Evolutionary conservation across 2,888 invertebrate genomes (phyloP).

Genomic region (Azorinus chamasolen): DNA sequence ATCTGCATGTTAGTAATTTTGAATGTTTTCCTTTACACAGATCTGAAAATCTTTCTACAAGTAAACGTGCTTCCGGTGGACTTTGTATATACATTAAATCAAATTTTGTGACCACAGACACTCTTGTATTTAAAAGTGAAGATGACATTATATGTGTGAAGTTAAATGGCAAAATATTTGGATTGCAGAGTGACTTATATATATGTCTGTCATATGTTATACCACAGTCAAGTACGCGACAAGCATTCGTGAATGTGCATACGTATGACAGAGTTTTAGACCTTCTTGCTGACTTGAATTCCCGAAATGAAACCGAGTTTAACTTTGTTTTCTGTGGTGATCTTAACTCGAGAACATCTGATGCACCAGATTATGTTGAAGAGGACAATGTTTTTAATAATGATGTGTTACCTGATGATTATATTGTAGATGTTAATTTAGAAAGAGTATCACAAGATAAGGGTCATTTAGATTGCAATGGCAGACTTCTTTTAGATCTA

Average conservation of each 20-base stretch:
- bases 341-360: neutral
- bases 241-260: neutral
- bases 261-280: slow-evolving; percentile 5
- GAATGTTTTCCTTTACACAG: slow-evolving; percentile 18
- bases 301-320: neutral
- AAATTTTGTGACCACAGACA: slow-evolving; percentile 1
- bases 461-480: slow-evolving; percentile 15
- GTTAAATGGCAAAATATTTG: neutral
- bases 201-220: slow-evolving; percentile 13
- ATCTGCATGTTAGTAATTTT: slow-evolving; percentile 19
- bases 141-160: slow-evolving; percentile 7
- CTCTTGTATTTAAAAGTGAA: slow-evolving; percentile 7
- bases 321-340: slow-evolving; percentile 7
- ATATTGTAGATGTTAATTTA: slow-evolving; percentile 2
- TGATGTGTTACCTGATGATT: slow-evolving; percentile 12
- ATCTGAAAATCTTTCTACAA: slow-evolving; percentile 1
- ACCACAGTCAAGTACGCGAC: neutral
- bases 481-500: slow-evolving; percentile 20
- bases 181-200: slow-evolving; percentile 16
- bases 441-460: slow-evolving; percentile 10
- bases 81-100: slow-evolving; percentile 1
- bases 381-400: slow-evolving; percentile 3
- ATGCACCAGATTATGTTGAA: neutral
- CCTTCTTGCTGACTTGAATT: neutral
- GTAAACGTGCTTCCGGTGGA: slow-evolving; percentile 15